Conservation (phyloP, 2,797 vertebrate species). For the Pyrocephalus nanus region DNA sequence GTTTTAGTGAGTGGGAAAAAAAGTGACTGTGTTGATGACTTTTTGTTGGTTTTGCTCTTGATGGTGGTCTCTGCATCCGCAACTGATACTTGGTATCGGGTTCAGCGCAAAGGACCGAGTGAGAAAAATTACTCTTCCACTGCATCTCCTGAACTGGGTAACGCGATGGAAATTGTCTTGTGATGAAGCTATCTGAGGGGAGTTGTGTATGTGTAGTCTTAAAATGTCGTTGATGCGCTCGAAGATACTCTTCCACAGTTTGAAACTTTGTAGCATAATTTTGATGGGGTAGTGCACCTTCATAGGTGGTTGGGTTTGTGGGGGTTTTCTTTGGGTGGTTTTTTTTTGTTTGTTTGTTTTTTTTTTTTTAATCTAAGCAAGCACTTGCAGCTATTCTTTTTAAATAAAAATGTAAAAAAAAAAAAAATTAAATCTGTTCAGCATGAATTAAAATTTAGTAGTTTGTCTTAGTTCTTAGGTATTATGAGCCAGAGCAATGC, state of each 20-base stretch:
- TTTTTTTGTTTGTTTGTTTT: neutral
- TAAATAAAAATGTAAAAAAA: neutral
- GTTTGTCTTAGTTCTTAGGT: neutral
- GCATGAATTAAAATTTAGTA: neutral
- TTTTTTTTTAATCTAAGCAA: neutral
- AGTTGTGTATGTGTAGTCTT: neutral
- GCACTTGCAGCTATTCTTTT: neutral
- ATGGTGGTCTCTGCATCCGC: neutral
- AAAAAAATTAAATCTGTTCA: neutral
- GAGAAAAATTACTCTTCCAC: neutral
- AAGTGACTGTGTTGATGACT: neutral
- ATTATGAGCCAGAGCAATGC: neutral
- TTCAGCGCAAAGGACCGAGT: neutral
- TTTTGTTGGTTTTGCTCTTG: neutral
- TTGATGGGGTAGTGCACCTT: neutral
- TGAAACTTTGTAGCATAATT: neutral
- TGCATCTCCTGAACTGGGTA: neutral
- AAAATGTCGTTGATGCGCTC: neutral
- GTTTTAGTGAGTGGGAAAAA: neutral
- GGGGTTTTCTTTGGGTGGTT: too few species aligned
- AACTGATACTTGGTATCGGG: accelerated
- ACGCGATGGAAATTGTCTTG: neutral
- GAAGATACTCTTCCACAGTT: neutral
- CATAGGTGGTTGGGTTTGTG: neutral
- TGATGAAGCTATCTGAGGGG: neutral